A percentile compares a stretch with the other conserved stretches of the same genome.
Evolutionary conservation across 2,888 invertebrate genomes (phyloP).

Genomic region (Mythimna lalbum): DNA sequence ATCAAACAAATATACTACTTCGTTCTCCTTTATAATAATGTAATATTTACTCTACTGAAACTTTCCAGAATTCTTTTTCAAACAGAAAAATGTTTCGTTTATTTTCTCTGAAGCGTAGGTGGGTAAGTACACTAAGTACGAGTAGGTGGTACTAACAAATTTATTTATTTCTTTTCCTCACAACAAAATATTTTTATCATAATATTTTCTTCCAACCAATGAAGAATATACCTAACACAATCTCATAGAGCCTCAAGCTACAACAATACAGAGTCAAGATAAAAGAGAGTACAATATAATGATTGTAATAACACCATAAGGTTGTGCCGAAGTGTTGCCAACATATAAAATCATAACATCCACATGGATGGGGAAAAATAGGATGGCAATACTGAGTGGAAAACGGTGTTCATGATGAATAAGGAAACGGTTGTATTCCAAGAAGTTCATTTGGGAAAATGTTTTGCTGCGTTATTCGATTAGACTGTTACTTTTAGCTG

Average conservation of each 20-base stretch:
- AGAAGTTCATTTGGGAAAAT: conserved; percentile 12
- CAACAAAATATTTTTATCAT: conserved; percentile 1
- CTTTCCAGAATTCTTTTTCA: not conserved
- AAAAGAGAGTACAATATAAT: conserved; percentile 22
- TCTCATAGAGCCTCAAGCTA: conserved; percentile 14
- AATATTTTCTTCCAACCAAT: conserved; percentile 8
- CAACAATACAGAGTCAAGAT: conserved; percentile 14
- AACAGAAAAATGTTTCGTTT: not conserved
- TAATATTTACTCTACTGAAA: not conserved
- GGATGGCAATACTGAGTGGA: conserved; percentile 33
- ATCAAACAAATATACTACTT: not conserved
- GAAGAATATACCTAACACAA: conserved; percentile 5
- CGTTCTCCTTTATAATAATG: not conserved
- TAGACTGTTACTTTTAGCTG: conserved; percentile 10
- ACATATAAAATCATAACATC: conserved; percentile 23
- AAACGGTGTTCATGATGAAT: conserved; percentile 38
- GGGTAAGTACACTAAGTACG: not conserved
- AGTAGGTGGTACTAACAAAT: not conserved
- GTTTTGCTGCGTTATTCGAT: conserved; percentile 32
- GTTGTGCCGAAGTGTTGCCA: conserved; percentile 12
- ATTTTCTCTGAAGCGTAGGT: not conserved
- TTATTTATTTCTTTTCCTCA: conserved; percentile 5
- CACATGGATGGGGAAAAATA: conserved; percentile 5
- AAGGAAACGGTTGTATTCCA: conserved; percentile 22
- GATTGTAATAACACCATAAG: conserved; percentile 28